A percentile compares a stretch with the other conserved stretches of the same genome.
Evolutionary conservation across 2,113 vertebrate species (phyloP).

Genomic region (Dromas ardeola): DNA sequence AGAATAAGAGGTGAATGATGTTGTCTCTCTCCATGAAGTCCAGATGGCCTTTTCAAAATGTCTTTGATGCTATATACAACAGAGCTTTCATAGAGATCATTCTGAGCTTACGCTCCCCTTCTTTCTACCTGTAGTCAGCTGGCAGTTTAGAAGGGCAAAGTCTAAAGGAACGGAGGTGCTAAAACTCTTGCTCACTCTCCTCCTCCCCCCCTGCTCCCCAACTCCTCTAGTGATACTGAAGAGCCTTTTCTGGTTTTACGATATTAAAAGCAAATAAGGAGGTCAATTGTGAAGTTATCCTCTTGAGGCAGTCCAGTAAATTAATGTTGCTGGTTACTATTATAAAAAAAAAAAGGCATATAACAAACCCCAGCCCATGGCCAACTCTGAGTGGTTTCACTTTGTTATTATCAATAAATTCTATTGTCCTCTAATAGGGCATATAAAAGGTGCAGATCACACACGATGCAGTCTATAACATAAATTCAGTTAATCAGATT

Average conservation of each 20-base stretch:
- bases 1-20: not conserved
- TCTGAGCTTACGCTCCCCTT: not conserved
- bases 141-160: not conserved
- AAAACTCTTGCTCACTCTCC: not conserved
- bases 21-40: not conserved
- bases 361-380: not conserved
- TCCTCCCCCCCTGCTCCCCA: accelerated
- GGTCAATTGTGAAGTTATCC: not conserved
- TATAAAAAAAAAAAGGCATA: not conserved
- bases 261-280: not conserved
- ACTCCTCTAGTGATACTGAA: not conserved
- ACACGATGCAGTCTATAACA: not conserved
- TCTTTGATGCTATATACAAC: not conserved
- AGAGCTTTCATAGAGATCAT: not conserved
- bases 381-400: not conserved
- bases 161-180: not conserved
- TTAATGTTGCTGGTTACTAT: not conserved
- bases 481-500: not conserved
- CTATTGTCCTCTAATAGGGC: not conserved
- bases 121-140: not conserved
- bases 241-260: not conserved
- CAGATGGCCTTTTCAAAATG: not conserved
- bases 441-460: not conserved
- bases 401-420: not conserved
- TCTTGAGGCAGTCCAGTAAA: not conserved